Percentiles rank a stretch among this genome's conserved stretches.
These are phyloP conservation scores for Tokudaia muenninki DNA, from an alignment of 2,797 vertebrate genomes.

Conservation along the genomic window DNA sequence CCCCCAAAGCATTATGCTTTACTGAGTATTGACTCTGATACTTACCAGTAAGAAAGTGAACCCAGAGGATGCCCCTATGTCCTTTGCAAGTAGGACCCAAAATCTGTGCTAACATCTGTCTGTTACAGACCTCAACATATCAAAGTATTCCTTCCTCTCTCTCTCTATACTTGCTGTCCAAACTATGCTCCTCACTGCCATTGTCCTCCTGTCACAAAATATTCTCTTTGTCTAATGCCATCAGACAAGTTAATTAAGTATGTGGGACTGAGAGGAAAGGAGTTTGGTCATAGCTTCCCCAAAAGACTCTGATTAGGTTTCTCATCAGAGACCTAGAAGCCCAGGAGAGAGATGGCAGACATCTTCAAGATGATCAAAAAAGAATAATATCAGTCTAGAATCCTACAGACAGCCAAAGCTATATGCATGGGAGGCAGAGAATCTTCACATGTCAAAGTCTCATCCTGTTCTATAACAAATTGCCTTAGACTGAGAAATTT, in stretches of 20 bases:
- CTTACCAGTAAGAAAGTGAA: no score
- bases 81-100: background rate
- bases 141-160: background rate
- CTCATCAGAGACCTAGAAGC: background rate
- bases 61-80: background rate
- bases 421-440: background rate
- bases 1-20: background rate
- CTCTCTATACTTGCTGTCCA: background rate
- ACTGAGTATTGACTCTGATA: background rate
- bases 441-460: background rate
- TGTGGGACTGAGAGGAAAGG: background rate
- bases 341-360: background rate
- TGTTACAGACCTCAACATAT: background rate
- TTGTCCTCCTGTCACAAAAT: background rate
- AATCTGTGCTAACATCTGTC: background rate
- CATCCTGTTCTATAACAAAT: background rate
- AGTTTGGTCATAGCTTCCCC: background rate
- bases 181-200: background rate
- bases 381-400: background rate
- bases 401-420: background rate
- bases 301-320: background rate
- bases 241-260: background rate
- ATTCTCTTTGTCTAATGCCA: background rate
- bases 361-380: background rate
- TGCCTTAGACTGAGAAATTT: background rate